Evolutionary conservation across 2,888 invertebrate genomes (phyloP).

Genomic region (Digitonthophagus gazella): DNA sequence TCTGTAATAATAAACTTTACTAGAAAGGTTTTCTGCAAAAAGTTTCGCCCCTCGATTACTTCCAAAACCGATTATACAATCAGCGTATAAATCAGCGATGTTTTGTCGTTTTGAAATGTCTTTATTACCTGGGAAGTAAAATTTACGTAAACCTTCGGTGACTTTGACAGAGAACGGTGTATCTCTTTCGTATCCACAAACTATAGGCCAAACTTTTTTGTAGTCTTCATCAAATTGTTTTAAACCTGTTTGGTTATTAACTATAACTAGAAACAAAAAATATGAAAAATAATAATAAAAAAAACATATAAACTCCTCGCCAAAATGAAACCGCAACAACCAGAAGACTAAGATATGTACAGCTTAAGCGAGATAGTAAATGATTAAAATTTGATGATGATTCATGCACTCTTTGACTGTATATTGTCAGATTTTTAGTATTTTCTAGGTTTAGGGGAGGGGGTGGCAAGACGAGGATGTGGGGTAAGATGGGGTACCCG

Average conservation of each 20-base stretch:
- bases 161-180: slow-evolving; percentile 55
- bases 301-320: too few species aligned
- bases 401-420: too few species aligned
- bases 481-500: too few species aligned
- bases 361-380: too few species aligned
- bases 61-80: slow-evolving; percentile 59
- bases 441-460: too few species aligned
- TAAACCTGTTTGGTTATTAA: slow-evolving; percentile 56
- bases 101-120: slow-evolving; percentile 46
- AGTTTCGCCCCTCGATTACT: slow-evolving; percentile 62
- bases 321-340: too few species aligned
- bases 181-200: slow-evolving; percentile 61
- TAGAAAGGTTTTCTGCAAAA: slow-evolving; percentile 56
- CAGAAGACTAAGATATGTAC: too few species aligned
- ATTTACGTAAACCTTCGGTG: slow-evolving; percentile 53
- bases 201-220: slow-evolving; percentile 62
- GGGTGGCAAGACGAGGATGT: too few species aligned
- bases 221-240: slow-evolving; percentile 60
- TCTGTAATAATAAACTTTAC: slow-evolving; percentile 62
- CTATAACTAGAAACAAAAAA: too few species aligned
- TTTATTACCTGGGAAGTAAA: slow-evolving; percentile 53
- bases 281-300: too few species aligned
- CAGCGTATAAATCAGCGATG: slow-evolving; percentile 57
- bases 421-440: too few species aligned
- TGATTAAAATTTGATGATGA: too few species aligned